Base-by-base conservation (phyloP, 1,140 invertebrate species). In the Brachionus manjavacas region DNA sequence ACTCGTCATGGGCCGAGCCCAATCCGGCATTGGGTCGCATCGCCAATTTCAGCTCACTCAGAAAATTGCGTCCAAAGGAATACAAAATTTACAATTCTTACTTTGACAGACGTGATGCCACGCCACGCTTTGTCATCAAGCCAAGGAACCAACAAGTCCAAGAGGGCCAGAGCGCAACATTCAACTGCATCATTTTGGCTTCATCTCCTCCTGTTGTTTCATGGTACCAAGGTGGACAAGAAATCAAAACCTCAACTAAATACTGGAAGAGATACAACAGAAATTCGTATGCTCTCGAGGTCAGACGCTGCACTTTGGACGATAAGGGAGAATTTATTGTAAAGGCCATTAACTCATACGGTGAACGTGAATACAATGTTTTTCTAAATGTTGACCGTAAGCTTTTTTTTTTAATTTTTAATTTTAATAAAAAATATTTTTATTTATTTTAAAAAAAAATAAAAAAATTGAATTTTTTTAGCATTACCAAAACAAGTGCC, bases 311-410 rank as follows among this genome's bases (percentile, higher is more conserved):
- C 8, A 98, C 96, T 89, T 89, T 96, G 83, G 94, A 95, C 85
- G 97, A 99, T 89, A 93, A 96, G 87, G 97, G 97, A 87, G 96
- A 98, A 88, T 99, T 99, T 88, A 94, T 96, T 80, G 97, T 99
- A 86, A 91, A 95, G 55, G 97, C 97, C 3, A 96, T 98, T 89
- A 99, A 99, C 91, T 95, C 95, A 88, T 99, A 97, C 89, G 97
- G 97, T 68, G 95, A 94, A 87, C 92, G 94, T 86, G 97, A 99
- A 91, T 96, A 98, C 90, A 93, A 95, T 70, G 96, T 97, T 4
- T 97, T 97, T 92, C 92, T 99, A 3, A 98, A 97, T 88, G 96
- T 99, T 28, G 96, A 98, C 92, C 94, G 70, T 74, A 74, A n/a
- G n/a, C n/a, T n/a, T 95, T 91, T 41, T 23, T 23, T 41, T 7